phyloP scores from a whole-genome alignment of 92 coral and sea anemone species.

The Zoanthus sociatus region DNA sequence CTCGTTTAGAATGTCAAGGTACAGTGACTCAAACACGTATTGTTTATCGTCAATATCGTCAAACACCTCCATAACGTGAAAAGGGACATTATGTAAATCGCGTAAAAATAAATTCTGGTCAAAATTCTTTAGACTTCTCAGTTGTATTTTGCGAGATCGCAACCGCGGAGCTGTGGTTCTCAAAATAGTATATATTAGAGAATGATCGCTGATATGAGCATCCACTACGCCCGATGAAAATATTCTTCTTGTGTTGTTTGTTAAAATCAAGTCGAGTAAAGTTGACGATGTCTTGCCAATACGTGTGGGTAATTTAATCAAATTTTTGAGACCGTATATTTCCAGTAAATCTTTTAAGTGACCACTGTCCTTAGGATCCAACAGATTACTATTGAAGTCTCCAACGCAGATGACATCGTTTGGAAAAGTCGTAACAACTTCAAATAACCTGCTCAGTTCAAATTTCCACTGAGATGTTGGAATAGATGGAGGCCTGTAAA shows the following conservation, averaged over 20 bases:
- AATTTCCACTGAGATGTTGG: slow-evolving; percentile 32
- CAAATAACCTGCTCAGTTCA: slow-evolving; percentile 32
- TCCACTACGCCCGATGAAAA: slow-evolving; percentile 56
- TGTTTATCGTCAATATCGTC: slow-evolving; percentile 49
- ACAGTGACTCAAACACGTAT: no score
- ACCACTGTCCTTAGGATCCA: slow-evolving; percentile 62
- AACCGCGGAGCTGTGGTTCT: slow-evolving; percentile 48
- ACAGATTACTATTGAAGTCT: slow-evolving; percentile 56
- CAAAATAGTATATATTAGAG: slow-evolving; percentile 25
- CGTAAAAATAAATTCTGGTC: slow-evolving; percentile 23
- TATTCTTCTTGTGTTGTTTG: slow-evolving; percentile 37
- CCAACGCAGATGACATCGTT: slow-evolving; percentile 50
- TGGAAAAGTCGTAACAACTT: slow-evolving; percentile 36
- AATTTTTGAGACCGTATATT: slow-evolving; percentile 47
- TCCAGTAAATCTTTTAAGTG: slow-evolving; percentile 31
- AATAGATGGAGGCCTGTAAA: slow-evolving; percentile 51
- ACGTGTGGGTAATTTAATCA: slow-evolving; percentile 47
- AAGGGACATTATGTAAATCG: slow-evolving; percentile 53
- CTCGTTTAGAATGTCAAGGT: no score
- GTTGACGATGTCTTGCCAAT: slow-evolving; percentile 40
- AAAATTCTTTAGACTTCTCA: slow-evolving; percentile 55
- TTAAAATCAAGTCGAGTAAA: slow-evolving; percentile 53
- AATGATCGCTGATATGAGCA: slow-evolving; percentile 59
- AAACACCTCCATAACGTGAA: slow-evolving; percentile 57
- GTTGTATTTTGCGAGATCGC: slow-evolving; percentile 45